Evolutionary conservation across 2,797 vertebrate genomes (phyloP), one percentile per base, ranked within the genome.

Genomic region (Sus cebifrons): DNA sequence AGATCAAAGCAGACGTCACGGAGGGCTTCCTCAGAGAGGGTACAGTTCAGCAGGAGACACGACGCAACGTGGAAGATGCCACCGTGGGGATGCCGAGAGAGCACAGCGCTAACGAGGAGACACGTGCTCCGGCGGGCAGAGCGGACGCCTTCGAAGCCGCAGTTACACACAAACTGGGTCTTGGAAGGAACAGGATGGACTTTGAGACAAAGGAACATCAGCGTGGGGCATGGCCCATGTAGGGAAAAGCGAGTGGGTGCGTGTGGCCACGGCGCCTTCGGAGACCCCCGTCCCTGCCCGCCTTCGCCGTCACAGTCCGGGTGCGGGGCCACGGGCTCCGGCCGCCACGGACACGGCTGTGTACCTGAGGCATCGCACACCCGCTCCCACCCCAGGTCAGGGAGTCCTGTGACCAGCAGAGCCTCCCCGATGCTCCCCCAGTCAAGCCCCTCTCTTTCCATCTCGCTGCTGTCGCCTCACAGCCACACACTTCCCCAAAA

Each of bases 1-100:
- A 27, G 40, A 32, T 0, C 1, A 81, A n/a, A 17, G 25, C 16
- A 23, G 20, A 17, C 0, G 11, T 13, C 71, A 27, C 0, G 0
- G 78, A 23, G 54, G 20, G 36, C 54, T 9, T 40, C 58, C 64
- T 65, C 6, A 27, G 3, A 65, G 65, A 52, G 64, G 1, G 10
- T 0, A 0, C 1, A 1, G 58, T 1, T 18, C 15, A 54, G 25
- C 5, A 20, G 44, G 56, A 32, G 84, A 29, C 21, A 20, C 1
- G 3, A 75, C 44, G 3, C 1, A 0, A n/a, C 1, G 10, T 2
- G 5, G 5, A 64, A 27, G 81, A 32, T 0, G 13, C 27, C 58
- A 13, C 2, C 5, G 0, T 0, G 8, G 21, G 81, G 23, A 54
- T 1, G 13, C 0, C 2, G 2, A 25, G 79, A 36, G 4, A 23